A percentile compares a stretch with the other conserved stretches of the same genome.
Evolutionary conservation across 1,140 invertebrate species (phyloP).

Genomic region (Magallana gigas): DNA sequence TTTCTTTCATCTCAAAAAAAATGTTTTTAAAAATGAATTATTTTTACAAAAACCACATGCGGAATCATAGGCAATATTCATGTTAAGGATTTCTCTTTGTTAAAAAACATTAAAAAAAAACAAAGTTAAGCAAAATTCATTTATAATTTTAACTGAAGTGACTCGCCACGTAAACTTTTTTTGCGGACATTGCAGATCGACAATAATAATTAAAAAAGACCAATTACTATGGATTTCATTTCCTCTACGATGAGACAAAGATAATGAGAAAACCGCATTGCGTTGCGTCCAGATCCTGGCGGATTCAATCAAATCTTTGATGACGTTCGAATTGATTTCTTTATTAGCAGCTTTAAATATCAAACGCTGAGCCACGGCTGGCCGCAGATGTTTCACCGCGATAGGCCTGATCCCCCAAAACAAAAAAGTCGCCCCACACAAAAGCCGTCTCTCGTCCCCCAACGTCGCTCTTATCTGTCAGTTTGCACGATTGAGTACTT

Average conservation of each 20-base stretch:
- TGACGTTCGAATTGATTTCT: conserved; percentile 35
- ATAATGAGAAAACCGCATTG: background rate
- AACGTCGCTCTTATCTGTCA: conserved; percentile 23
- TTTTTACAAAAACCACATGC: no score
- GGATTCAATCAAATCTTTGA: conserved; percentile 36
- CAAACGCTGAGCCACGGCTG: conserved; percentile 12
- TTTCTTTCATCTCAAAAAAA: no score
- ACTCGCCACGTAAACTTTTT: background rate
- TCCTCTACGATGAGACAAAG: background rate
- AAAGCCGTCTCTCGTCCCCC: conserved; percentile 19
- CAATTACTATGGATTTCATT: background rate
- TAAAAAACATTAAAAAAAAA: background rate
- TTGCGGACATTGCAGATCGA: background rate
- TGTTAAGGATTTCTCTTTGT: no score
- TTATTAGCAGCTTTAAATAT: conserved; percentile 29
- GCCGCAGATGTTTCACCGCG: background rate
- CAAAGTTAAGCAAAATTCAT: background rate
- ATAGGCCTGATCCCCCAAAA: conserved; percentile 32
- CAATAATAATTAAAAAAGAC: conserved; percentile 13
- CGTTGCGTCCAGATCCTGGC: background rate
- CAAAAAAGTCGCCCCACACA: conserved; percentile 21
- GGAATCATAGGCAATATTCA: no score
- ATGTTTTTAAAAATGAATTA: no score
- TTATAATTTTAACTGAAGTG: background rate
- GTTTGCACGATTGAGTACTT: conserved; percentile 35